phyloP scores from a whole-genome alignment of 2,888 invertebrate genomes.

The Lochmaea capreae region DNA sequence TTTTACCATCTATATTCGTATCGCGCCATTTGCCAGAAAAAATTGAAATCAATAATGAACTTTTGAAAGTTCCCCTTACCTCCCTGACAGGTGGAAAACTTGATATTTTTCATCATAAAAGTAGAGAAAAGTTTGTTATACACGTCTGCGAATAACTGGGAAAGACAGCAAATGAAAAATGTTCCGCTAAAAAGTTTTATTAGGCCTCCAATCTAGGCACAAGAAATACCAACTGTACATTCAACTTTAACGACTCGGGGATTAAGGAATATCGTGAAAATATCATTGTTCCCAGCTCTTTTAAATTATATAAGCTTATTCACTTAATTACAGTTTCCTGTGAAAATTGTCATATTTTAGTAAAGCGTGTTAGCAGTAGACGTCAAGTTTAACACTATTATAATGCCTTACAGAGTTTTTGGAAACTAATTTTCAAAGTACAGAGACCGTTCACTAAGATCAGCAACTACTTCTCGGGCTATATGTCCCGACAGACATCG shows the following conservation, averaged over 20 bases:
- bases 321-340: too few species aligned
- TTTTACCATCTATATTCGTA: slow-evolving; percentile 24
- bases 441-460: too few species aligned
- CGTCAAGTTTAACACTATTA: too few species aligned
- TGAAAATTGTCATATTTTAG: too few species aligned
- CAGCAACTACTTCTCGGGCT: too few species aligned
- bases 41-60: slow-evolving; percentile 37
- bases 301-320: too few species aligned
- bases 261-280: neutral
- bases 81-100: slow-evolving; percentile 30
- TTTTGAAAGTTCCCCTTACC: slow-evolving; percentile 26
- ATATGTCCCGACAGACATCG: too few species aligned
- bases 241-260: slow-evolving; percentile 6
- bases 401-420: too few species aligned
- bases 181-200: slow-evolving; percentile 32
- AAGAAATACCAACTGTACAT: slow-evolving; percentile 25
- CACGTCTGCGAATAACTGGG: slow-evolving; percentile 30
- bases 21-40: slow-evolving; percentile 24
- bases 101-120: slow-evolving; percentile 37
- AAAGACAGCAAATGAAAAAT: slow-evolving; percentile 36
- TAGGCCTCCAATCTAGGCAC: slow-evolving; percentile 28
- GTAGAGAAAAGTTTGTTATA: slow-evolving; percentile 35
- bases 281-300: neutral
- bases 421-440: too few species aligned
- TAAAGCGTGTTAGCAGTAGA: too few species aligned